Percentiles rank a stretch among this genome's conserved stretches.
These are phyloP conservation scores for Saiga tatarica DNA, from an alignment of 2,113 vertebrate species.

Conservation along the genomic window DNA sequence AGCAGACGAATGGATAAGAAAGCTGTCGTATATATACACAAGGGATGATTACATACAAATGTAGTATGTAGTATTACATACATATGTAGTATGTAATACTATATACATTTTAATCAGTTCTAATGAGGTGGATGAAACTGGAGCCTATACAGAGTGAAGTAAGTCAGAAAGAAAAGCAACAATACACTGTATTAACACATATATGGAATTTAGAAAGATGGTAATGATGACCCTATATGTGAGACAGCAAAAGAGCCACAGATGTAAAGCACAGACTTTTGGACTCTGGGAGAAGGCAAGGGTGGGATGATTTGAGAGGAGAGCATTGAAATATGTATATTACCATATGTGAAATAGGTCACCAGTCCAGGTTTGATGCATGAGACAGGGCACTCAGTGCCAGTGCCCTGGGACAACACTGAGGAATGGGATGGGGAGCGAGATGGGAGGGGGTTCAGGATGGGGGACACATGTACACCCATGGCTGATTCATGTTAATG, in stretches of 20 bases:
- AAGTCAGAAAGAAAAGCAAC: not conserved
- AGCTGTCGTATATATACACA: not conserved
- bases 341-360: not conserved
- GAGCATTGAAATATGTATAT: not conserved
- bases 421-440: not conserved
- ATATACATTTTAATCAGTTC: not conserved
- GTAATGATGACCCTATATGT: rapidly evolving
- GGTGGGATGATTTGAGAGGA: not conserved
- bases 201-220: not conserved
- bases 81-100: too few relatives aligned
- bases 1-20: not conserved
- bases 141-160: not conserved
- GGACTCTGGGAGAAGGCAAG: not conserved
- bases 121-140: not conserved
- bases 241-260: not conserved
- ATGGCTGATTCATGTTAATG: not conserved
- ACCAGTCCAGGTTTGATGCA: not conserved
- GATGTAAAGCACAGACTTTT: not conserved
- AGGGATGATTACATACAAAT: not conserved
- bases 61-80: not conserved
- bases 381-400: not conserved
- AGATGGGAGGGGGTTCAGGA: not conserved
- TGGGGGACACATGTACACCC: not conserved
- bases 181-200: not conserved
- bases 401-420: not conserved